phyloP scores from a whole-genome alignment of 2,888 invertebrate genomes.

The Linnaemya tessellans region DNA sequence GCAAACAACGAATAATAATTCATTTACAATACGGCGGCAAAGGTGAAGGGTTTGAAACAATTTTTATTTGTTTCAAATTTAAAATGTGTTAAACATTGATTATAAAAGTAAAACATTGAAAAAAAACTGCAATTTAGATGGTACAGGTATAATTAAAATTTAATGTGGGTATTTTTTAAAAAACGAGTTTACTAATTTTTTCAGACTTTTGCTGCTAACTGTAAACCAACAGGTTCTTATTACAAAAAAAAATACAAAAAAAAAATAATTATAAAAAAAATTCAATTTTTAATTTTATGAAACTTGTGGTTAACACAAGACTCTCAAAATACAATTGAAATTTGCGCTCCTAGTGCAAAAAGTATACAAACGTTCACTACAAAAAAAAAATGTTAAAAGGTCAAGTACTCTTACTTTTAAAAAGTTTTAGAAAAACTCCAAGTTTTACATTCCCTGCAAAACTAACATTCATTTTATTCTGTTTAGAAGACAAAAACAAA shows the following conservation, averaged over 20 bases:
- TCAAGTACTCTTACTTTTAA: constrained; percentile 8
- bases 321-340: not conserved
- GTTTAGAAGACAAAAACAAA: no score
- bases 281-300: not conserved
- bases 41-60: not conserved
- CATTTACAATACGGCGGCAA: not conserved
- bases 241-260: not conserved
- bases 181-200: not conserved
- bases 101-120: constrained; percentile 4
- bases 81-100: not conserved
- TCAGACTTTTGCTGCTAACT: constrained; percentile 21
- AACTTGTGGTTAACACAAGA: constrained; percentile 17
- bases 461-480: not conserved
- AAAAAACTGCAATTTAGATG: not conserved
- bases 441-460: not conserved
- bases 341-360: not conserved
- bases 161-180: constrained; percentile 7
- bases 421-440: not conserved
- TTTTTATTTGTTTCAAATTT: not conserved
- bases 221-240: constrained; percentile 19
- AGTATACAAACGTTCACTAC: not conserved
- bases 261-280: not conserved
- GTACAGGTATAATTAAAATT: not conserved
- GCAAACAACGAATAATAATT: no score
- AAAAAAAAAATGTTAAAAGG: constrained; percentile 4